phyloP scores from a whole-genome alignment of 1,140 invertebrate genomes.

The Pogonomyrmex californicus region DNA sequence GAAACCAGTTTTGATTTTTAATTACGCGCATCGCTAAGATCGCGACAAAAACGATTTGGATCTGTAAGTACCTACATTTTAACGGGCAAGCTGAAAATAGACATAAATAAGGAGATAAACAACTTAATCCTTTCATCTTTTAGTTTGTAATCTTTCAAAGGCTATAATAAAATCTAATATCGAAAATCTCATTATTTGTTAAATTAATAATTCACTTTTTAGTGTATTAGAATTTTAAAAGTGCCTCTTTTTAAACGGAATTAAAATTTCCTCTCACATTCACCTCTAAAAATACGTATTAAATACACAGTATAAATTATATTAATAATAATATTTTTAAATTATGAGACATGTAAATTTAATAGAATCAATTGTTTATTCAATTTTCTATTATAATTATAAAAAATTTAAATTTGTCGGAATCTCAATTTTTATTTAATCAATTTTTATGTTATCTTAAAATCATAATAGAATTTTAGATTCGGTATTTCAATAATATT shows the following conservation, averaged over 20 bases:
- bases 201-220: slow-evolving; percentile 31
- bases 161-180: not conserved
- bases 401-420: not conserved
- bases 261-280: not conserved
- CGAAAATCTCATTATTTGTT: not conserved
- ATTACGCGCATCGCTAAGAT: slow-evolving; percentile 65
- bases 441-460: no score
- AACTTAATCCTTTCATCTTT: not conserved
- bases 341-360: no score
- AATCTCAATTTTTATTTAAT: not conserved
- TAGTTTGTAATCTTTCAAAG: not conserved
- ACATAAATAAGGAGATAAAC: not conserved
- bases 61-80: slow-evolving; percentile 49
- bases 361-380: no score
- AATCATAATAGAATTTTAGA: not conserved
- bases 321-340: slow-evolving; percentile 30
- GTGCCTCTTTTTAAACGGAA: not conserved
- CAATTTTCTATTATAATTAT: not conserved
- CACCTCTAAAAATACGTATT: not conserved
- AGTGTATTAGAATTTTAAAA: not conserved
- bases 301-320: not conserved
- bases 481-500: not conserved
- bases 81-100: slow-evolving; percentile 49
- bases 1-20: slow-evolving; percentile 72
- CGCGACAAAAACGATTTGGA: slow-evolving; percentile 62